Evolutionary conservation across 2,113 vertebrate genomes (phyloP).

Genomic region (Geococcyx californianus): DNA sequence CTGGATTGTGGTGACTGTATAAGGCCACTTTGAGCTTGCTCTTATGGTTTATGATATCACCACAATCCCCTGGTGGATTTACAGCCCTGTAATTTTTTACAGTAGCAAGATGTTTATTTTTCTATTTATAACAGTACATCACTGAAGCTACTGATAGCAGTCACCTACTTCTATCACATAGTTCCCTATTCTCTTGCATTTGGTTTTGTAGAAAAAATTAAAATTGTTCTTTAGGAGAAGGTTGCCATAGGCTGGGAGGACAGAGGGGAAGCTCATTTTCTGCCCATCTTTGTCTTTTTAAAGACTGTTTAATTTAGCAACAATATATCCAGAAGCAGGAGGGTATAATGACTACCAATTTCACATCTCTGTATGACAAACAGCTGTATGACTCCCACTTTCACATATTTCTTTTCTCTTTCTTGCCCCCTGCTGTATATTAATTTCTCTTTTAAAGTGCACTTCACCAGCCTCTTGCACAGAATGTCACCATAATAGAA

Average conservation of each 20-base stretch:
- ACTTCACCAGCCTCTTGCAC: not conserved
- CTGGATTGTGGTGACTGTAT: slow-evolving; percentile 41
- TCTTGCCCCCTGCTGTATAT: not conserved
- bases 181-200: not conserved
- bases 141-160: not conserved
- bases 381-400: not conserved
- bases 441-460: slow-evolving; percentile 18
- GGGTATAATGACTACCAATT: not conserved
- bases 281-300: not conserved
- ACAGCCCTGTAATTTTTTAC: slow-evolving; percentile 63
- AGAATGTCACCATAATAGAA: not conserved
- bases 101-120: slow-evolving; percentile 43
- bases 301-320: not conserved
- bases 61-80: slow-evolving; percentile 54
- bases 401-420: not conserved
- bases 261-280: not conserved
- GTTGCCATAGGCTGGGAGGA: not conserved
- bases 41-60: slow-evolving; percentile 59
- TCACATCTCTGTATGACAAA: not conserved
- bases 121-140: not conserved
- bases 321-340: not conserved
- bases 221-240: not conserved
- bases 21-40: slow-evolving; percentile 58
- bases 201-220: not conserved
- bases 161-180: not conserved